Evolutionary conservation across 2,797 vertebrate species (phyloP).

Genomic region (Artibeus jamaicensis): DNA sequence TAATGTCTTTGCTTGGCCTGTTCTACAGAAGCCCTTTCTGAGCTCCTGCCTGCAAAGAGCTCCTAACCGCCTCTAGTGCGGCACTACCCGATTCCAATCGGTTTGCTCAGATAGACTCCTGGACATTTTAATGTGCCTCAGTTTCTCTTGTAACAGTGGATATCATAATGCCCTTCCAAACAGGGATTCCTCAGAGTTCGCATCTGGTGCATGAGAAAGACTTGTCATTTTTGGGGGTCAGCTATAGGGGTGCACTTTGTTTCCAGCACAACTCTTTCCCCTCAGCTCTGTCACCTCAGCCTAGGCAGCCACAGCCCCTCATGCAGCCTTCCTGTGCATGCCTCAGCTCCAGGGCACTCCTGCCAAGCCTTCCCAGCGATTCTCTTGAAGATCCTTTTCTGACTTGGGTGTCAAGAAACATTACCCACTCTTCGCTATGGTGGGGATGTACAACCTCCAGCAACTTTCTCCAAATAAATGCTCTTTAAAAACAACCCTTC

Average conservation of each 20-base stretch:
- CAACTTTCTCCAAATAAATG: neutral
- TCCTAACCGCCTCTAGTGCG: neutral
- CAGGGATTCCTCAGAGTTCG: neutral
- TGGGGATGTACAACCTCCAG: neutral
- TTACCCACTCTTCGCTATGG: neutral
- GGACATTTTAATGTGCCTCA: neutral
- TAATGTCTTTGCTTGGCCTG: neutral
- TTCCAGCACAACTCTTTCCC: neutral
- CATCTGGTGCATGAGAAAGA: neutral
- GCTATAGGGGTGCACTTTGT: neutral
- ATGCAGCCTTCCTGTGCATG: neutral
- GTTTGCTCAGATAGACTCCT: neutral
- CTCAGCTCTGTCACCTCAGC: neutral
- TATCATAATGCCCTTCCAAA: neutral
- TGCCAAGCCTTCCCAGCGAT: too few species aligned
- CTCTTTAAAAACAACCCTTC: neutral
- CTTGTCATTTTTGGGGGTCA: neutral
- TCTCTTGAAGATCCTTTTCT: neutral
- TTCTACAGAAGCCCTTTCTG: neutral
- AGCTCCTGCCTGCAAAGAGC: neutral
- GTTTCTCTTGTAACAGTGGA: neutral
- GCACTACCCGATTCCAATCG: neutral
- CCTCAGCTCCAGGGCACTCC: neutral
- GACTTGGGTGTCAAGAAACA: neutral
- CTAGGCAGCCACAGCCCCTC: neutral